A percentile compares a stretch with the other conserved stretches of the same genome.
Evolutionary conservation across 2,888 invertebrate species (phyloP).

Genomic region (Cyclophora albipunctata): DNA sequence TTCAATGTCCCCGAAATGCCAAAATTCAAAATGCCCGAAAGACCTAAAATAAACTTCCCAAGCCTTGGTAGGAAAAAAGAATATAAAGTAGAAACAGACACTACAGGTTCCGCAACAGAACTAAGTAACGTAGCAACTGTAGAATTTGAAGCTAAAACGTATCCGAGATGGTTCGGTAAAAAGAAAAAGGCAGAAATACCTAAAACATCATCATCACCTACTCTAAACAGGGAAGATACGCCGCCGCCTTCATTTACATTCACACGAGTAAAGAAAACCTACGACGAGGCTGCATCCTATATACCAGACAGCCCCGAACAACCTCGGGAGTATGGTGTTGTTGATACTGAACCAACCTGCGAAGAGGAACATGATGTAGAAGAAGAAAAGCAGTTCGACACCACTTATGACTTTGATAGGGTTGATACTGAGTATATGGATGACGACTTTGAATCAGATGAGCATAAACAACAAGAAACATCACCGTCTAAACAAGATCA

Average conservation of each 20-base stretch:
- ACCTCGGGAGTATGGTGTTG: conserved; percentile 66
- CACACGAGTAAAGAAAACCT: conserved; percentile 76
- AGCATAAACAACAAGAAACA: conserved; percentile 44
- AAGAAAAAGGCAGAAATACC: conserved; percentile 60
- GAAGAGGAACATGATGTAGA: conserved; percentile 47
- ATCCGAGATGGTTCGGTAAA: conserved; percentile 80
- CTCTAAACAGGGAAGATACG: conserved; percentile 70
- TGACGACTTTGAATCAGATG: conserved; percentile 38
- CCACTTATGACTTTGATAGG: conserved; percentile 73
- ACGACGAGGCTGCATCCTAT: conserved; percentile 51
- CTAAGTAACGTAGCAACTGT: conserved; percentile 73
- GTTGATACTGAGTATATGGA: conserved; percentile 76
- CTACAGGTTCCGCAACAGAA: conserved; percentile 50
- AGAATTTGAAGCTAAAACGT: conserved; percentile 84
- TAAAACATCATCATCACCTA: conserved; percentile 72
- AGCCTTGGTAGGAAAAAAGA: conserved; percentile 74
- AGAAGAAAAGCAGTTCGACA: conserved; percentile 52
- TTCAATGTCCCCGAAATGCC: conserved; percentile 73
- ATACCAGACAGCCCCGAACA: conserved; percentile 56
- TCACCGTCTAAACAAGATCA: conserved; percentile 64
- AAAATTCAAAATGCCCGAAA: conserved; percentile 75
- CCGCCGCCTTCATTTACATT: conserved; percentile 79
- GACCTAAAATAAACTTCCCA: conserved; percentile 78
- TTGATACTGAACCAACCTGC: conserved; percentile 37
- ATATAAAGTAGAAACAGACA: conserved; percentile 46